A percentile compares a stretch with the other conserved stretches of the same genome.
These are phyloP conservation scores for Cephonodes hylas DNA, from an alignment of 2,888 invertebrate genomes.

Conservation along the genomic window DNA sequence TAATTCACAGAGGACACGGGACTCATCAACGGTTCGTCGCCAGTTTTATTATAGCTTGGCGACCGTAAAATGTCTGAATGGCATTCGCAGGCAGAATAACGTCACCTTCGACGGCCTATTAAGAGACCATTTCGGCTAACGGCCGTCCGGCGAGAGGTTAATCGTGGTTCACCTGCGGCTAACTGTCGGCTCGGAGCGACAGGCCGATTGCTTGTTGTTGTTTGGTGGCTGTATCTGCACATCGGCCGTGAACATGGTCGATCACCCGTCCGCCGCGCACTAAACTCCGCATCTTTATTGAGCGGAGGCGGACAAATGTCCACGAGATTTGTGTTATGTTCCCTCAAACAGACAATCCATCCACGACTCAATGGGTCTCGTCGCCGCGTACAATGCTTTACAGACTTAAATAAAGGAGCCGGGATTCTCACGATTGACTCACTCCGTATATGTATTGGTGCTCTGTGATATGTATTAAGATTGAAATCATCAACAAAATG, in stretches of 20 bases:
- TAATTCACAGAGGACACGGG: neutral
- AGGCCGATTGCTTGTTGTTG: slow-evolving; percentile 54
- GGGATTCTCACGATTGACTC: slow-evolving; percentile 27
- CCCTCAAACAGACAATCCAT: slow-evolving; percentile 45
- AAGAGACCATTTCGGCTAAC: slow-evolving; percentile 58
- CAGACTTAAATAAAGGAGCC: slow-evolving; percentile 34
- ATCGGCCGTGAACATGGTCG: slow-evolving; percentile 71
- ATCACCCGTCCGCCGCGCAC: slow-evolving; percentile 57
- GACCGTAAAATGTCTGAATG: slow-evolving; percentile 58
- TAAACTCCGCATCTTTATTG: slow-evolving; percentile 66
- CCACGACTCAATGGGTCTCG: slow-evolving; percentile 45
- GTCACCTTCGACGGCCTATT: slow-evolving; percentile 58
- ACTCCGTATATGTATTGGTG: slow-evolving; percentile 20
- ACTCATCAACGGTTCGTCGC: slow-evolving; percentile 44
- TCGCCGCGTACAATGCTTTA: slow-evolving; percentile 29
- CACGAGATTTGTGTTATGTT: slow-evolving; percentile 59
- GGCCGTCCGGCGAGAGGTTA: slow-evolving; percentile 68
- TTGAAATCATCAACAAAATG: slow-evolving; percentile 2
- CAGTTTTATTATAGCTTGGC: slow-evolving; percentile 54
- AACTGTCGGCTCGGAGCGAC: slow-evolving; percentile 52
- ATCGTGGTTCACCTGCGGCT: slow-evolving; percentile 68
- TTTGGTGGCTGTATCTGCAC: slow-evolving; percentile 40
- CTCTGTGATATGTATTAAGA: neutral
- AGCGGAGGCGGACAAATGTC: slow-evolving; percentile 64
- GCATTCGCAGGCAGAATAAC: slow-evolving; percentile 54